A percentile compares a stretch with the other conserved stretches of the same genome.
Conservation (phyloP, 30 jellyfish, hydroid and myxozoan species). For the Hydra vulgaris region DNA sequence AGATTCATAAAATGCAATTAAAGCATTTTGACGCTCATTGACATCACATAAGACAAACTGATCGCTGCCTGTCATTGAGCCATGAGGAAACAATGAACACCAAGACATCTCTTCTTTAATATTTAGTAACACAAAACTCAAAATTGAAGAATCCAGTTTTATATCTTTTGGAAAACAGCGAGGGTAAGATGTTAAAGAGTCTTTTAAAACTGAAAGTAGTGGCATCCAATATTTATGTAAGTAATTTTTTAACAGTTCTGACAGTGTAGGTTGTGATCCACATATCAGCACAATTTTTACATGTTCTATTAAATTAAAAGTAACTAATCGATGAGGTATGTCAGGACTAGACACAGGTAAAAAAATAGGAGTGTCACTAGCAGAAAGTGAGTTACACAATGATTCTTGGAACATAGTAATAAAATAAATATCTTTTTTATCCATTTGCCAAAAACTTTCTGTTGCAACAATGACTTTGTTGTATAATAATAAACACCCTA, state of each 20-base stretch:
- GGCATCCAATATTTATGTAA: slow-evolving; percentile 71
- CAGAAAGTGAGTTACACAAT: not conserved
- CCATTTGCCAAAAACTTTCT: slow-evolving; percentile 93
- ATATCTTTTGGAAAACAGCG: slow-evolving; percentile 51
- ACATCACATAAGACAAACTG: slow-evolving; percentile 16
- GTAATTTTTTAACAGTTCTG: slow-evolving; percentile 38
- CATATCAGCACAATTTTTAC: slow-evolving; percentile 69
- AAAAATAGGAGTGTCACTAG: slow-evolving; percentile 80
- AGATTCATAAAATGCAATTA: slow-evolving; percentile 35
- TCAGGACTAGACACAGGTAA: slow-evolving; percentile 91
- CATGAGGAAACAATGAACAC: slow-evolving; percentile 66
- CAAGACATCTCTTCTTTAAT: slow-evolving; percentile 65
- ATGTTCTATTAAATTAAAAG: slow-evolving; percentile 56
- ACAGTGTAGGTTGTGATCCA: slow-evolving; percentile 87
- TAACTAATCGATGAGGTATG: slow-evolving; percentile 83
- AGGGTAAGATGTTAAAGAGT: slow-evolving; percentile 61
- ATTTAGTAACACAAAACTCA: slow-evolving; percentile 56
- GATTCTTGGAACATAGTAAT: slow-evolving; percentile 19
- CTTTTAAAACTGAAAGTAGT: slow-evolving; percentile 27
- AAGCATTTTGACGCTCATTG: slow-evolving; percentile 39
- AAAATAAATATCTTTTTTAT: slow-evolving; percentile 58
- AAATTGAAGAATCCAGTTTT: slow-evolving; percentile 39
- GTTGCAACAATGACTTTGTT: slow-evolving; percentile 84
- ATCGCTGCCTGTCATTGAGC: slow-evolving; percentile 55
- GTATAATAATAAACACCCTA: slow-evolving; percentile 68